Base-by-base conservation (phyloP, 2,113 vertebrate species). In the Sisor rabdophorus region DNA sequence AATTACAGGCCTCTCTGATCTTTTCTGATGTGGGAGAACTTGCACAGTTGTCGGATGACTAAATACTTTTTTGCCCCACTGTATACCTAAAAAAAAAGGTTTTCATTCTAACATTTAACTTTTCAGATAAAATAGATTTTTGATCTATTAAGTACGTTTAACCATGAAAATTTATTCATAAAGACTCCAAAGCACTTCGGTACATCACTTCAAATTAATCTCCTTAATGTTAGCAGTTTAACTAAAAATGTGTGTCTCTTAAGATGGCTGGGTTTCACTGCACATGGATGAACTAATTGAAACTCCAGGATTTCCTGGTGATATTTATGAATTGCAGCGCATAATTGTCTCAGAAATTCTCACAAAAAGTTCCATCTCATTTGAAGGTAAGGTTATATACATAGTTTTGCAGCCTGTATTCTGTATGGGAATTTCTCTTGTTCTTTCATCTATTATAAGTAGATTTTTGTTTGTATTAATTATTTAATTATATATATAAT, bases 231-330 rank as follows among this genome's bases (percentile, higher is more conserved):
- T 5, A 26, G 17, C 19, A 53, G 53, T 47, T 6, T 26, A 15
- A 32, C 5, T 32, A 11, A 55, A n/a, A 30, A 30, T 48, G 9
- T 47, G 56, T 40, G 32, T 40, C 36, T 11, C 54, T 67, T 72
- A 53, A 87, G 85, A 77, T 0, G 75, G 76, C n/a, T 87, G 85
- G 84, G 77, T 16, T 11, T 58, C 82, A 6, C 12, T 84, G 55
- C 84, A 87, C 60, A 60, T 87, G 59, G 85, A 87, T 71, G 82
- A 85, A n/a, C 76, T 87, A 11, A 69, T 83, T 58, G 70, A 56
- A 40, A 58, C 70, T 0, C 58, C 79, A 48, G 70, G 69, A 68
- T 85, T 87, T 12, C 77, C 71, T 0, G 78, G 75, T 36, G 79
- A 74, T 22, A 79, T 85, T 0, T 48, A 76, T 13, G 76, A 75